Evolutionary conservation across 2,888 invertebrate genomes (phyloP).

Genomic region (Dynastes maya): DNA sequence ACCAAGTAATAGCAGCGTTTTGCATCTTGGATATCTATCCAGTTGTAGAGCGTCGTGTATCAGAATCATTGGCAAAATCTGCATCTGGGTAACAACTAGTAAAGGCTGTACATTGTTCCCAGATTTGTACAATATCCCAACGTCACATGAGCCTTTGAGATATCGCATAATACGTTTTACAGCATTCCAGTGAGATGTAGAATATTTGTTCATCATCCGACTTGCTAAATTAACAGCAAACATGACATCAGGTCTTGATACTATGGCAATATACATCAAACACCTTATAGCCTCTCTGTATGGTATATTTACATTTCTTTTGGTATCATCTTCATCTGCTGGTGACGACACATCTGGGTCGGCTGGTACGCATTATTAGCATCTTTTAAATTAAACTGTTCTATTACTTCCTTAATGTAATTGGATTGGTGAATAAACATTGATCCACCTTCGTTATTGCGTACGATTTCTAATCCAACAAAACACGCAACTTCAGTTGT

Average conservation of each 20-base stretch:
- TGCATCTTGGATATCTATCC: too few relatives aligned
- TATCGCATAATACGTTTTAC: constrained; percentile 54
- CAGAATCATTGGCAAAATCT: too few relatives aligned
- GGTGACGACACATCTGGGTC: constrained; percentile 16
- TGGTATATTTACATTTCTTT: constrained; percentile 13
- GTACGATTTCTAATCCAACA: neutral
- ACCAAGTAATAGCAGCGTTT: too few relatives aligned
- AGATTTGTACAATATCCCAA: constrained; percentile 44
- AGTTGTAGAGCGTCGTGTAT: too few relatives aligned
- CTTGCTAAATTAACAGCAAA: constrained; percentile 40
- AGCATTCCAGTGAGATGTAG: neutral
- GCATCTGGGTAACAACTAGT: too few relatives aligned
- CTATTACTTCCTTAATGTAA: constrained; percentile 30
- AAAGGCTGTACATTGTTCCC: too few relatives aligned
- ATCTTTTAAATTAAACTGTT: constrained; percentile 54
- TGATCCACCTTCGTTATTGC: constrained; percentile 43
- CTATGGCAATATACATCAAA: constrained; percentile 54
- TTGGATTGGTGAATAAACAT: constrained; percentile 48
- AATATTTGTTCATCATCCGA: neutral
- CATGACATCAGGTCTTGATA: constrained; percentile 55
- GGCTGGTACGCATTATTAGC: constrained; percentile 51
- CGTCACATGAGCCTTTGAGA: constrained; percentile 52
- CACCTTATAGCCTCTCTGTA: constrained; percentile 54
- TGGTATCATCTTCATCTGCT: neutral
- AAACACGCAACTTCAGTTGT: neutral